Conservation (phyloP, 2,797 vertebrate genomes). For the Hyperoplus lanceolatus region DNA sequence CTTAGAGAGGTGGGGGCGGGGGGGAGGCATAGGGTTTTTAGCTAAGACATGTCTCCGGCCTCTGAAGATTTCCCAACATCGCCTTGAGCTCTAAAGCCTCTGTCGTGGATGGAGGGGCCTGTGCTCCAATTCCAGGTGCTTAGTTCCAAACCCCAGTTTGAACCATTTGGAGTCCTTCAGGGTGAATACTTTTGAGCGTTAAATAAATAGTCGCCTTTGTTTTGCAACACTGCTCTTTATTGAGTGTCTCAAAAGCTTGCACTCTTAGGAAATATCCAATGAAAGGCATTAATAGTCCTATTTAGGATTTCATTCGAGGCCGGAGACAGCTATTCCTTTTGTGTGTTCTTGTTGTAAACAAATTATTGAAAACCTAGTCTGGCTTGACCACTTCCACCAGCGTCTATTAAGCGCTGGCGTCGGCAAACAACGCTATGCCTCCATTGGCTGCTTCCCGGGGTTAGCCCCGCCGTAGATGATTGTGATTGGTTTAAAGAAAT, state of each 20-base stretch:
- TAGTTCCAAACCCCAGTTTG: constrained; percentile 26
- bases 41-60: constrained; percentile 68
- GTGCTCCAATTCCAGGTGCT: constrained; percentile 73
- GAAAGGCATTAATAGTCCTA: constrained; percentile 8
- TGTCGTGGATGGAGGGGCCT: constrained; percentile 61
- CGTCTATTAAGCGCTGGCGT: no score
- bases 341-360: no score
- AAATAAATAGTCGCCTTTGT: constrained; percentile 47
- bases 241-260: constrained; percentile 24
- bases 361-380: no score
- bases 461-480: no score
- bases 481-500: no score
- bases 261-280: constrained; percentile 16
- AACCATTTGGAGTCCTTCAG: constrained; percentile 47
- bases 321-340: no score
- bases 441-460: no score
- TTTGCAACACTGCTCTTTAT: constrained; percentile 40
- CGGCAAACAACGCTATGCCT: no score
- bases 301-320: no score
- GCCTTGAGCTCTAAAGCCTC: constrained; percentile 76
- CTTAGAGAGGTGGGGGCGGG: background rate
- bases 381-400: no score
- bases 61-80: constrained; percentile 70
- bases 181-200: constrained; percentile 25
- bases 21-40: constrained; percentile 33